These are phyloP conservation scores for Melolontha melolontha DNA, from an alignment of 2,888 invertebrate genomes.

Conservation along the genomic window DNA sequence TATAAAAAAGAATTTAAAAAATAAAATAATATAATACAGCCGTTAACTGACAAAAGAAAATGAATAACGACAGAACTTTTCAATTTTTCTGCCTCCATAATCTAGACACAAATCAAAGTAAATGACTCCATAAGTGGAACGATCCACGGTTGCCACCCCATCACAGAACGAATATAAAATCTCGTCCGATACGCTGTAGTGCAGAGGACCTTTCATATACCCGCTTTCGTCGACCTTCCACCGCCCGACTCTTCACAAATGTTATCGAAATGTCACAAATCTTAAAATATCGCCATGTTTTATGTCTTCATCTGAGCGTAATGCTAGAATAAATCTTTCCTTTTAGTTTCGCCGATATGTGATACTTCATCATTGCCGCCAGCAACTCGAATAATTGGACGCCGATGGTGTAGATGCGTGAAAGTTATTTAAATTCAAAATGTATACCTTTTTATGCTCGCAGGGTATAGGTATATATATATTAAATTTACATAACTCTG, in stretches of 20 bases:
- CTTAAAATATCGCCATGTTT: constrained; percentile 53
- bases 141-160: constrained; percentile 12
- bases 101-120: constrained; percentile 39
- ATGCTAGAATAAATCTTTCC: constrained; percentile 41
- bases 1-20: too few relatives aligned
- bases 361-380: constrained; percentile 29
- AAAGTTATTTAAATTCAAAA: constrained; percentile 29
- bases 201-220: constrained; percentile 40
- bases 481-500: constrained; percentile 27
- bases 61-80: constrained; percentile 15
- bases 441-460: background rate
- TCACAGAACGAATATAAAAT: constrained; percentile 39
- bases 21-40: constrained; percentile 2
- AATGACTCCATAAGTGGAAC: constrained; percentile 41
- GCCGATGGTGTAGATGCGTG: constrained; percentile 22
- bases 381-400: constrained; percentile 39
- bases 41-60: background rate
- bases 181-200: constrained; percentile 38
- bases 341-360: constrained; percentile 39
- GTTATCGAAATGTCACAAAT: constrained; percentile 54
- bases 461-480: background rate
- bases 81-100: constrained; percentile 33
- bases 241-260: constrained; percentile 46
- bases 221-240: constrained; percentile 42
- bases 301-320: constrained; percentile 53